Conservation (phyloP, 2,113 vertebrate genomes). For the Gymnobelideus leadbeateri region DNA sequence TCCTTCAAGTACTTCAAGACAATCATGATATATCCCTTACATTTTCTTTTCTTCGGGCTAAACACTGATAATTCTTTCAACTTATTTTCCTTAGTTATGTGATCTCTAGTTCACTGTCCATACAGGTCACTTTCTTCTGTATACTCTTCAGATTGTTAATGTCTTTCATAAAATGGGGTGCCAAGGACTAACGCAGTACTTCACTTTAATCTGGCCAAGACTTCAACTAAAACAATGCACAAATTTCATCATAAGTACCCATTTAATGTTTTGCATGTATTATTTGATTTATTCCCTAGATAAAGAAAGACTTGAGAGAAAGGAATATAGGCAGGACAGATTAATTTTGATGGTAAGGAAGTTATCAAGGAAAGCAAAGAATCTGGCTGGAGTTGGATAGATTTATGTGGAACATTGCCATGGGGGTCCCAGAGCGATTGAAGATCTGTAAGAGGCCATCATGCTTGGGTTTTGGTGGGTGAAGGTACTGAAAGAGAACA, state of each 20-base stretch:
- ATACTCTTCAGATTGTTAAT: neutral
- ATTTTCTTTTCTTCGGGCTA: neutral
- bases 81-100: neutral
- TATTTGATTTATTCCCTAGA: conserved; percentile 40
- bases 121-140: neutral
- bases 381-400: neutral
- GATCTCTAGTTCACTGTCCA: neutral
- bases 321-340: conserved; percentile 2
- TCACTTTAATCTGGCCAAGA: neutral
- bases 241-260: neutral
- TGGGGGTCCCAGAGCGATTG: neutral
- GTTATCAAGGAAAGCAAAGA: conserved; percentile 12
- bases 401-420: neutral
- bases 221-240: neutral
- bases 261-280: conserved; percentile 10
- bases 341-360: conserved; percentile 9
- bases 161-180: neutral
- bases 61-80: neutral
- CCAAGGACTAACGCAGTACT: neutral
- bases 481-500: neutral
- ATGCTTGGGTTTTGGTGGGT: neutral
- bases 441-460: neutral
- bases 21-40: neutral
- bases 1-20: neutral
- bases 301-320: neutral